phyloP scores from a whole-genome alignment of 2,888 invertebrate genomes.

The Norana najaformis region DNA sequence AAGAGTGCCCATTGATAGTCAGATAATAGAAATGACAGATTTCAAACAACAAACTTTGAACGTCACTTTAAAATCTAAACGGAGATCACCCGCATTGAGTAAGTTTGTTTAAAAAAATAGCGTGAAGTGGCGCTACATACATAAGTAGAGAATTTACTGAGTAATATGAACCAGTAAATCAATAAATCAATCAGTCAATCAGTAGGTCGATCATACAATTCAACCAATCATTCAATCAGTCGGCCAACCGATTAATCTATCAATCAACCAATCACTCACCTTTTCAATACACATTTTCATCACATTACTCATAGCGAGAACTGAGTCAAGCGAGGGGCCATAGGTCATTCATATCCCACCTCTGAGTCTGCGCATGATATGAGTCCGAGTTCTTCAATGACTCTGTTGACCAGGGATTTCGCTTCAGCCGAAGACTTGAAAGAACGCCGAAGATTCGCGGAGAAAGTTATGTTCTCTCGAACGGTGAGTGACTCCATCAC shows the following conservation, averaged over 20 bases:
- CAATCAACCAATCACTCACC: neutral
- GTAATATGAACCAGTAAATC: no score
- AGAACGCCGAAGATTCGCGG: constrained; percentile 59
- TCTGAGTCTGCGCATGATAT: constrained; percentile 58
- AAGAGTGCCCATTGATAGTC: no score
- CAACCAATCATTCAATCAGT: neutral
- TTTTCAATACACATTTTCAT: neutral
- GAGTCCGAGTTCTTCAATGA: constrained; percentile 59
- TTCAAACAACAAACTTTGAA: no score
- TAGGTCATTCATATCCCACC: constrained; percentile 45
- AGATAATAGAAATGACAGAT: neutral
- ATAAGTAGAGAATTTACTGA: no score
- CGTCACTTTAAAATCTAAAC: neutral
- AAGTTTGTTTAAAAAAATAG: no score
- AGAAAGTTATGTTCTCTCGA: constrained; percentile 60
- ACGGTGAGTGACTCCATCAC: constrained; percentile 62
- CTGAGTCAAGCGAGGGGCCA: no score
- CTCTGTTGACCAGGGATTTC: constrained; percentile 52
- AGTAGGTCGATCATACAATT: neutral
- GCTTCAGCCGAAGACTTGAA: constrained; percentile 44
- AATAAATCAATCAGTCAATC: neutral
- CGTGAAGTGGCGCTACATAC: no score
- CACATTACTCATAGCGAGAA: neutral
- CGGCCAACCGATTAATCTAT: neutral
- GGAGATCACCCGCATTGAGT: neutral